Evolutionary conservation across 1,140 invertebrate species (phyloP).

Genomic region (Lordiphosa mommai): DNA sequence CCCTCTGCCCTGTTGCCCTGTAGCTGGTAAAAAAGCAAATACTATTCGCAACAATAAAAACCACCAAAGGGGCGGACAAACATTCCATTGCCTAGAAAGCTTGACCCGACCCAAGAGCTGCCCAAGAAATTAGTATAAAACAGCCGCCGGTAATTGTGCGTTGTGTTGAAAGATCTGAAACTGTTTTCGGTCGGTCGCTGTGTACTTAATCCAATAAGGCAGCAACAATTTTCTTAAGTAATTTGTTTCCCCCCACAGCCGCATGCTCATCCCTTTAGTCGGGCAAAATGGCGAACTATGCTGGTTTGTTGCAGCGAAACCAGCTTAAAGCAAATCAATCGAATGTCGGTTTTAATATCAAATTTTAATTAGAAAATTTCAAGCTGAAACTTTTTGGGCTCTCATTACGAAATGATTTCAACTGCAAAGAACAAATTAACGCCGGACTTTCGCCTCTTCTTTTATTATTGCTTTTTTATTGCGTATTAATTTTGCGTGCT

Average conservation of each 20-base stretch:
- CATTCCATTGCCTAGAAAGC: conserved; percentile 27
- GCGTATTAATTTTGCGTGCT: conserved; percentile 78
- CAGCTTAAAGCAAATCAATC: conserved; percentile 66
- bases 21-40: conserved; percentile 9
- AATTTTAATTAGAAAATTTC: conserved; percentile 66
- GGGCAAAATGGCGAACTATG: conserved; percentile 68
- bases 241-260: conserved; percentile 49
- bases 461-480: conserved; percentile 78
- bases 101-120: conserved; percentile 1
- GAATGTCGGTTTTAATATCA: conserved; percentile 65
- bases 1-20: too few relatives aligned
- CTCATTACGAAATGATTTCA: conserved; percentile 68
- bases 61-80: conserved; percentile 17
- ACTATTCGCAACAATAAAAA: conserved; percentile 48
- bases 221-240: conserved; percentile 76
- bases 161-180: conserved; percentile 59
- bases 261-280: conserved; percentile 25
- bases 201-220: conserved; percentile 71
- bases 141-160: conserved; percentile 72
- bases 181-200: conserved; percentile 25
- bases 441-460: conserved; percentile 21
- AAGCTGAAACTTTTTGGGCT: conserved; percentile 30
- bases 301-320: conserved; percentile 9
- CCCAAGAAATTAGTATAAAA: conserved; percentile 58
- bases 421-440: not conserved